phyloP scores from a whole-genome alignment of 2,113 vertebrate genomes.

The Maccullochella peelii region DNA sequence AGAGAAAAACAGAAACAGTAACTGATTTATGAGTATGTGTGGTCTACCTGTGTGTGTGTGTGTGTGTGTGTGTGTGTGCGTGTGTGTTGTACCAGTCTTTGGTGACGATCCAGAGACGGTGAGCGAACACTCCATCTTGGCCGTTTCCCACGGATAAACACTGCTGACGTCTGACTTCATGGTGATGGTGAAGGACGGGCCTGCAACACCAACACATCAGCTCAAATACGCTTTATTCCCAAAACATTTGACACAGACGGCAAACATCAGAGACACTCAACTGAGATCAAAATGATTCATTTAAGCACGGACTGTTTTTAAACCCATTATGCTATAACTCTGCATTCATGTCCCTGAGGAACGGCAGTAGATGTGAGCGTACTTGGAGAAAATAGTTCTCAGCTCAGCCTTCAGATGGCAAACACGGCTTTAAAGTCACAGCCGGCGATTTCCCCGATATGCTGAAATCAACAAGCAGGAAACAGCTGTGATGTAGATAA shows the following conservation, averaged over 20 bases:
- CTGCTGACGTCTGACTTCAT: conserved; percentile 87
- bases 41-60: not conserved
- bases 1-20: not conserved
- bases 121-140: conserved; percentile 90
- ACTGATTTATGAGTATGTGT: conserved; percentile 1
- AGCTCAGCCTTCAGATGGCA: conserved; percentile 15
- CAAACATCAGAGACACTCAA: conserved; percentile 23
- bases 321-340: conserved; percentile 25
- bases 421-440: conserved; percentile 43
- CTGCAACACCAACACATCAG: conserved; percentile 75
- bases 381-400: not conserved
- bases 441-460: not conserved
- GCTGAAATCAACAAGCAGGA: conserved; percentile 21
- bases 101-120: conserved; percentile 84
- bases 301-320: conserved; percentile 27
- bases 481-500: not conserved
- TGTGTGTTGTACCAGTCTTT: conserved; percentile 84
- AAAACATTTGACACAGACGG: conserved; percentile 10
- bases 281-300: conserved; percentile 33
- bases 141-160: conserved; percentile 90
- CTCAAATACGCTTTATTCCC: conserved; percentile 18
- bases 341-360: conserved; percentile 18
- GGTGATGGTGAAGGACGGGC: conserved; percentile 88
- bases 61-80: conserved; percentile 11
- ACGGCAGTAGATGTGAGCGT: not conserved